phyloP scores from a whole-genome alignment of 2,113 vertebrate genomes.

The Platycercus adscitus region DNA sequence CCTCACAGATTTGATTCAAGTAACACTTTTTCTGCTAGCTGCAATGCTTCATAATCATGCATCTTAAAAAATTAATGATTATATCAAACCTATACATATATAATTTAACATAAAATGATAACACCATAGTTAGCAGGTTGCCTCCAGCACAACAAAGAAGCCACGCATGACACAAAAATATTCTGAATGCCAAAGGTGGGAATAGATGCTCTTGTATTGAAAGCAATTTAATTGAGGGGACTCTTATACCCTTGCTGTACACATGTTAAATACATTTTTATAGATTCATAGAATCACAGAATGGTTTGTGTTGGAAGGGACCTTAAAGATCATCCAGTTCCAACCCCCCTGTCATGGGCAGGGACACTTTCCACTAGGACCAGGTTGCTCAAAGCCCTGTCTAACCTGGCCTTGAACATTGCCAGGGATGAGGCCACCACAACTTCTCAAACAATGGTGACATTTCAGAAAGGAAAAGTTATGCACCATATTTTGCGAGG shows the following conservation, averaged over 20 bases:
- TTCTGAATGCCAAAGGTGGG: background rate
- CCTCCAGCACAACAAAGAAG: background rate
- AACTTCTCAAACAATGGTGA: background rate
- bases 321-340: background rate
- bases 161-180: background rate
- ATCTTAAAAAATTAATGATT: slow-evolving; percentile 7
- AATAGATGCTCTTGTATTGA: background rate
- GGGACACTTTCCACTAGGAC: background rate
- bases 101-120: background rate
- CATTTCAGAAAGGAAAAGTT: background rate
- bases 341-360: background rate
- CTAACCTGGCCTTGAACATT: background rate
- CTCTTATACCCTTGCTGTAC: background rate
- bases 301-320: background rate
- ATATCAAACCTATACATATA: background rate
- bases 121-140: background rate
- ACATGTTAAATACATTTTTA: background rate
- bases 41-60: background rate
- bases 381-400: background rate
- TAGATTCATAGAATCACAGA: background rate
- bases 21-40: background rate
- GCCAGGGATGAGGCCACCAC: background rate
- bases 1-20: background rate
- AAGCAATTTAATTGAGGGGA: background rate
- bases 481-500: background rate